Evolutionary conservation across 2,797 vertebrate species (phyloP).

Genomic region (Discoglossus pictus): DNA sequence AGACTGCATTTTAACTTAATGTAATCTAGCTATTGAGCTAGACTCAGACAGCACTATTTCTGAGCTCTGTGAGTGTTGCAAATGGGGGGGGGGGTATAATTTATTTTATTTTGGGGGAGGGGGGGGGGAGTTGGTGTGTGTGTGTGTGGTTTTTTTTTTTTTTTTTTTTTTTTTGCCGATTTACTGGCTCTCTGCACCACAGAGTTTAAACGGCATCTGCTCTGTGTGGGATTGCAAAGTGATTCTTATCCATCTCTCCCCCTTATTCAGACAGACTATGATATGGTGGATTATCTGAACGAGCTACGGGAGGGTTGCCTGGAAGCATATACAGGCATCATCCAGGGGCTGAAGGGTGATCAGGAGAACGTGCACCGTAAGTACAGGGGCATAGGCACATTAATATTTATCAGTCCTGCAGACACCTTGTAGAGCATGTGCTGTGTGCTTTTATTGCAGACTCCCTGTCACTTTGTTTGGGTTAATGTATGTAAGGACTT

Average conservation of each 20-base stretch:
- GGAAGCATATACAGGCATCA: slow-evolving; percentile 96
- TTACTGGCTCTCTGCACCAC: not conserved
- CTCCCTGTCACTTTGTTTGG: no score
- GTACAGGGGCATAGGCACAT: slow-evolving; percentile 60
- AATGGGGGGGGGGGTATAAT: no score
- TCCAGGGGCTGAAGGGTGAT: slow-evolving; percentile 96
- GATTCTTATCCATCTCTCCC: slow-evolving; percentile 22
- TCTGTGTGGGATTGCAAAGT: fast-evolving
- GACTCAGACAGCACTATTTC: no score
- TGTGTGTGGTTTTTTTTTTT: not conserved
- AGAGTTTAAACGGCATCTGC: not conserved
- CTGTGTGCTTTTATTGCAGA: no score
- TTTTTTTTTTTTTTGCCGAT: slow-evolving; percentile 1
- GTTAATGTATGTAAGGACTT: no score
- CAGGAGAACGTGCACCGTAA: slow-evolving; percentile 98
- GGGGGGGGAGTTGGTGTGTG: not conserved
- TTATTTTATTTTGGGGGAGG: no score
- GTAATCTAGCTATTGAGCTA: no score
- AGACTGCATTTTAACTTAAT: no score
- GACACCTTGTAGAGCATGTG: no score
- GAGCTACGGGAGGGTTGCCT: slow-evolving; percentile 94
- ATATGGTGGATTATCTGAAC: slow-evolving; percentile 99
- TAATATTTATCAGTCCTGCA: no score
- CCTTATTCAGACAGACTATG: slow-evolving; percentile 86
- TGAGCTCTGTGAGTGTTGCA: no score